These are phyloP conservation scores for Parauchenoglanis punctatus DNA, from an alignment of 2,797 vertebrate genomes.

Conservation along the genomic window DNA sequence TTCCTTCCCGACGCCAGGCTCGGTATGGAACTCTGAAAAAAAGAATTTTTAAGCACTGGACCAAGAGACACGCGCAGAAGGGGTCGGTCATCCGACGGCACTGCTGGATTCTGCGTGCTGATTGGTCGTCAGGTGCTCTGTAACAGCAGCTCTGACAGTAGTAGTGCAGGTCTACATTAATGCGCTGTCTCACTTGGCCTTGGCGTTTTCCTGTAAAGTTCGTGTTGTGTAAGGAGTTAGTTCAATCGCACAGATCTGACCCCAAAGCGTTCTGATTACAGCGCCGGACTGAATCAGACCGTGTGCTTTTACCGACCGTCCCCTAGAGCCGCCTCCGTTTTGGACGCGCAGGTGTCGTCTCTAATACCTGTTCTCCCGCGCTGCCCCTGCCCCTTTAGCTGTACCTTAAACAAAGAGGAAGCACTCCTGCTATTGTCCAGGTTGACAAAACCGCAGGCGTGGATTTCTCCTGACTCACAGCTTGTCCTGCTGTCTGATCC, in stretches of 20 bases:
- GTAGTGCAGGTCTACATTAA: background rate
- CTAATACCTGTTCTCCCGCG: background rate
- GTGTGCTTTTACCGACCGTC: background rate
- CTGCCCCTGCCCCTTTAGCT: background rate
- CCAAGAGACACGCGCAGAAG: background rate
- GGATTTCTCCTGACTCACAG: background rate
- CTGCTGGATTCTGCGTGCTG: background rate
- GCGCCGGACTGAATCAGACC: background rate
- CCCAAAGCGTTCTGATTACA: background rate
- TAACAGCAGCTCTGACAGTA: background rate
- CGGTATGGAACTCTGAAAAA: background rate
- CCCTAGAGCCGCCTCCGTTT: too few species aligned
- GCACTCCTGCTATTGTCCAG: background rate
- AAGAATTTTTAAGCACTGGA: background rate
- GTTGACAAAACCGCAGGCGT: background rate
- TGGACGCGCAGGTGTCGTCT: too few species aligned
- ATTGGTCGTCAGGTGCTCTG: background rate
- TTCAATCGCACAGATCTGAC: background rate
- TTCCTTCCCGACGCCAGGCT: background rate
- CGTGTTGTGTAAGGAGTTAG: too few species aligned
- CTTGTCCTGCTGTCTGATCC: constrained; percentile 5
- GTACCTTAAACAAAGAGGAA: background rate
- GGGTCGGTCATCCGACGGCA: background rate
- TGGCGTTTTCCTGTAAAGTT: too few species aligned
- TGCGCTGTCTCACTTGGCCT: background rate